These are phyloP conservation scores for Pocillopora meandrina DNA, from an alignment of 92 coral and sea anemone species.

Conservation along the genomic window DNA sequence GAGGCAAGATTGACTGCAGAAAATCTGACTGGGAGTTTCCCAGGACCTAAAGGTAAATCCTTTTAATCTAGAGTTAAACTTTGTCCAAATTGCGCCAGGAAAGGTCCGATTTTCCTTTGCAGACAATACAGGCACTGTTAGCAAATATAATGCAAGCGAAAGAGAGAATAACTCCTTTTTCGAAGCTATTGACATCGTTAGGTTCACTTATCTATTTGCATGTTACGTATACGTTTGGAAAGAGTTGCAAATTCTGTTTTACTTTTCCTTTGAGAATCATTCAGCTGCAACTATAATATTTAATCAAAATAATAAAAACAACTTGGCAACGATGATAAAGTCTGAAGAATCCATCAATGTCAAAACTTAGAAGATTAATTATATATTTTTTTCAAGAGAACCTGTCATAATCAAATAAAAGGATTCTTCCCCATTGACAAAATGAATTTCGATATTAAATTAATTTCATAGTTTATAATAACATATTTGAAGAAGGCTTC, in stretches of 20 bases:
- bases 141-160: background rate
- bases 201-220: background rate
- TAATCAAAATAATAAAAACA: conserved; percentile 1
- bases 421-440: background rate
- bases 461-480: background rate
- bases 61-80: conserved; percentile 6
- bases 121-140: background rate
- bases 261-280: conserved; percentile 2
- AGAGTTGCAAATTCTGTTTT: background rate
- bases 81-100: conserved; percentile 33
- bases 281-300: background rate
- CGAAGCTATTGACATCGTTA: background rate
- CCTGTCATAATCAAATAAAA: conserved; percentile 9
- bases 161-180: background rate
- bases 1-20: conserved; percentile 34
- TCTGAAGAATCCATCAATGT: conserved; percentile 2
- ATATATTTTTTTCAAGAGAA: background rate
- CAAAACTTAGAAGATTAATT: conserved; percentile 4
- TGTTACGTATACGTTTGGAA: background rate
- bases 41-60: conserved; percentile 12
- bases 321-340: background rate
- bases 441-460: background rate
- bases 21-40: conserved; percentile 27
- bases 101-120: background rate
- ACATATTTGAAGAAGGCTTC: background rate